Evolutionary conservation across 2,113 vertebrate genomes (phyloP), one percentile per base, ranked within the genome.

Genomic region (Pseudorhombus dupliciocellatus): DNA sequence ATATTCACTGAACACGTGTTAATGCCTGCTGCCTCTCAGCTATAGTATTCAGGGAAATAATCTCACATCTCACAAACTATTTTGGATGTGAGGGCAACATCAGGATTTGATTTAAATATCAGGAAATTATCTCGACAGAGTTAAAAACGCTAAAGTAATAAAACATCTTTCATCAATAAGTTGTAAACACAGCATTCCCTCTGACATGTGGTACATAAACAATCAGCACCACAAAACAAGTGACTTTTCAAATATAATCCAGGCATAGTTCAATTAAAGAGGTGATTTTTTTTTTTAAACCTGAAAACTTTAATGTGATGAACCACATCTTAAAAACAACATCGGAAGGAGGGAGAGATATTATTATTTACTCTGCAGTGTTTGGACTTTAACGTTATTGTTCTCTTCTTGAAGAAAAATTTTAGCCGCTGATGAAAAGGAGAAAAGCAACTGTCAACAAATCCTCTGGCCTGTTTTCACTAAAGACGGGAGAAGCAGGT

Each of bases 401-500:
- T 44, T 1, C 15, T 44, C n/a, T 9, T 46, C 4, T 48, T 44
- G 40, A 6, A 50, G 30, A 5, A 54, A 42, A 34, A 26, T 40
- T 51, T 66, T 21, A 59, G 1, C 20, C 18, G 9, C 8, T 0
- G 10, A 37, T 44, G 40, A 16, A 44, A 44, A 16, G 16, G 16
- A 16, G 16, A 44, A 44, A 44, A 5, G 16, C 6, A 16, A 44
- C 14, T 7, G n/a, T 20, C 16, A 12, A 46, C 62, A 34, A 25
- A 52, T 4, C 11, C 30, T 58, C 31, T 37, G 52, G 42, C 22
- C 50, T 22, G 28, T 57, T 81, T 59, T 42, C 34, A 31, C 44
- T 68, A 31, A 55, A 56, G 67, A 26, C 51, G 59, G 54, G 50
- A 26, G 31, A 65, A 75, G 69, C 75, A 75, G 50, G 57, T 73